Percentiles rank a stretch among this genome's conserved stretches.
Conservation (phyloP, 1,140 invertebrate genomes). For the Leptinotarsa texana region DNA sequence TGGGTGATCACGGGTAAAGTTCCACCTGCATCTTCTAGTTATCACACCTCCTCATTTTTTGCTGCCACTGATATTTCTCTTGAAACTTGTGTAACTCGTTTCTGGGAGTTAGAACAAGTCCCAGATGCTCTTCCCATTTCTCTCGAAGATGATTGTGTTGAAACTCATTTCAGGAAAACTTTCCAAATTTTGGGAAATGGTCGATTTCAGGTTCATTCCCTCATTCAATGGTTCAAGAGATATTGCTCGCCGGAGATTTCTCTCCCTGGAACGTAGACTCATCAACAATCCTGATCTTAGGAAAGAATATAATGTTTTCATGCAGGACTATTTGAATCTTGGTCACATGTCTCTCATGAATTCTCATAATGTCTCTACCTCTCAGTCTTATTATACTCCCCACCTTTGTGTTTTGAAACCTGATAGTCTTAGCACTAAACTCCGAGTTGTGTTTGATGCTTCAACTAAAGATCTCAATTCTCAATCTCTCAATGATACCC, state of each 20-base stretch:
- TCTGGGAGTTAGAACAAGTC: constrained; percentile 20
- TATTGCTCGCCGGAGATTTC: background rate
- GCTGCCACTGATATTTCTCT: too few relatives aligned
- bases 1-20: constrained; percentile 10
- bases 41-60: too few relatives aligned
- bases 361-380: background rate
- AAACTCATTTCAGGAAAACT: too few relatives aligned
- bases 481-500: constrained; percentile 20
- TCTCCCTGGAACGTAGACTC: background rate
- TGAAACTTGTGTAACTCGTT: background rate
- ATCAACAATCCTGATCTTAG: background rate
- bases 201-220: background rate
- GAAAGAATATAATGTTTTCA: too few relatives aligned
- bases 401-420: constrained; percentile 41
- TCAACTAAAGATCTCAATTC: constrained; percentile 33
- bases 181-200: too few relatives aligned
- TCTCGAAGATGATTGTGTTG: background rate
- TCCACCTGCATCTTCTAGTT: too few relatives aligned
- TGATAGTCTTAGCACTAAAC: constrained; percentile 38
- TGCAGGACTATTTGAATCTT: background rate
- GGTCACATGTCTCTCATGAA: background rate
- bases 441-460: too few relatives aligned
- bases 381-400: background rate
- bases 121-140: background rate
- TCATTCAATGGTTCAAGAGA: background rate